Conservation (phyloP, 1,140 invertebrate species). For the Panagrolaimus sp. region DNA sequence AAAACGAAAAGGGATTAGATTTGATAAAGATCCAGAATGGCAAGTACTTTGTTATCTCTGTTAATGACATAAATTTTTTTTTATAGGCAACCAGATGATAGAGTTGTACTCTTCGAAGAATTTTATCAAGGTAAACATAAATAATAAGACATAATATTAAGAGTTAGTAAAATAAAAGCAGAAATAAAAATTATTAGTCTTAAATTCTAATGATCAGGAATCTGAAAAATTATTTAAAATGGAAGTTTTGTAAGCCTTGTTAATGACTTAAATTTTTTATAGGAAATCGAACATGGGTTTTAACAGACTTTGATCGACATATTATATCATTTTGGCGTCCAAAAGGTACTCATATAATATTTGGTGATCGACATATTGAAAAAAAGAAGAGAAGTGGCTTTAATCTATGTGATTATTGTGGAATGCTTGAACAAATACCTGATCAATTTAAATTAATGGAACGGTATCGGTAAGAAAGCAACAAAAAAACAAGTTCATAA, state of each 20-base stretch:
- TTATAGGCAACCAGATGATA: conserved; percentile 48
- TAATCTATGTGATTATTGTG: conserved; percentile 39
- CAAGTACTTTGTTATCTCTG: too few relatives aligned
- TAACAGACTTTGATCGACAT: conserved; percentile 45
- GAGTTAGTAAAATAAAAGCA: not conserved
- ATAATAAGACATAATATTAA: not conserved
- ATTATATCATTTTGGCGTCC: conserved; percentile 42
- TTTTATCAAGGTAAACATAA: conserved; percentile 32
- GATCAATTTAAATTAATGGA: conserved; percentile 26
- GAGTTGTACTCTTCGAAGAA: conserved; percentile 46
- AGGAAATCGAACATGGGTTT: conserved; percentile 52
- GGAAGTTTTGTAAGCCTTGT: too few relatives aligned
- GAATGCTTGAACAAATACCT: conserved; percentile 42
- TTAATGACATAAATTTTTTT: too few relatives aligned
- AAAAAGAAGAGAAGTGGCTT: conserved; percentile 44
- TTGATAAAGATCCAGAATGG: conserved; percentile 49
- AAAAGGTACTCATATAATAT: conserved; percentile 42
- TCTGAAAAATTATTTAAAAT: too few relatives aligned
- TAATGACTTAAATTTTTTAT: conserved; percentile 3
- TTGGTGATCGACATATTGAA: conserved; percentile 46
- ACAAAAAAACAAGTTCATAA: not conserved
- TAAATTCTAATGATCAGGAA: too few relatives aligned
- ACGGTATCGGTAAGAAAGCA: conserved; percentile 5
- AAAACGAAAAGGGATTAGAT: conserved; percentile 37
- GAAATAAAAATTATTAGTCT: too few relatives aligned